These are phyloP conservation scores for Prosapia bicincta DNA, from an alignment of 2,888 invertebrate genomes.

Conservation along the genomic window DNA sequence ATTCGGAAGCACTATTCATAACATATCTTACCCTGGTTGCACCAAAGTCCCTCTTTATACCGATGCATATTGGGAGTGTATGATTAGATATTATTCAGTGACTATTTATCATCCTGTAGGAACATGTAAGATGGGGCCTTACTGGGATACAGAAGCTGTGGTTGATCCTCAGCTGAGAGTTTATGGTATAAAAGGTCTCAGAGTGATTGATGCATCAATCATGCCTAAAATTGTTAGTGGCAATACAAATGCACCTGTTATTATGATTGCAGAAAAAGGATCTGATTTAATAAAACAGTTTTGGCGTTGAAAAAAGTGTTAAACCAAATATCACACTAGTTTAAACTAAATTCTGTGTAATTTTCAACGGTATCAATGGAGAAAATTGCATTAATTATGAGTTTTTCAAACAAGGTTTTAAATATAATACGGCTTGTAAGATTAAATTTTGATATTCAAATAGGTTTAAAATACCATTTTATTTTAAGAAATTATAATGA, in stretches of 20 bases:
- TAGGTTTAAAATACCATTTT: too few relatives aligned
- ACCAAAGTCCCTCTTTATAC: conserved; percentile 61
- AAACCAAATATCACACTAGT: too few relatives aligned
- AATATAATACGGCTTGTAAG: too few relatives aligned
- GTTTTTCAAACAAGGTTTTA: too few relatives aligned
- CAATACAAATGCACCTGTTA: conserved; percentile 81
- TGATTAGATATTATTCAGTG: conserved; percentile 83
- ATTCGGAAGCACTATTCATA: too few relatives aligned
- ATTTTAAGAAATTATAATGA: too few relatives aligned
- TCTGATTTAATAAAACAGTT: conserved; percentile 82
- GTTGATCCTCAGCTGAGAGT: conserved; percentile 82
- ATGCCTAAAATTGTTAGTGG: conserved; percentile 85
- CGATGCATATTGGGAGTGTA: conserved; percentile 82
- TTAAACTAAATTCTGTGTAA: too few relatives aligned
- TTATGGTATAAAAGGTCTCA: conserved; percentile 68
- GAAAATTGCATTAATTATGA: too few relatives aligned
- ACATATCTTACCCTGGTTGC: conserved; percentile 74
- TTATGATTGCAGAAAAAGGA: conserved; percentile 89
- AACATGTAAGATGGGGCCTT: conserved; percentile 87
- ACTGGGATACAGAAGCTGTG: conserved; percentile 78
- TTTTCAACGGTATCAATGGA: too few relatives aligned
- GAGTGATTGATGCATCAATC: conserved; percentile 84
- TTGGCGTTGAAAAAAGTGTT: too few relatives aligned
- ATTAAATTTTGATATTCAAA: too few relatives aligned
- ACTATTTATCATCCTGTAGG: conserved; percentile 86